phyloP scores from a whole-genome alignment of 2,797 vertebrate genomes.

The Mormyrus hasselquistii region DNA sequence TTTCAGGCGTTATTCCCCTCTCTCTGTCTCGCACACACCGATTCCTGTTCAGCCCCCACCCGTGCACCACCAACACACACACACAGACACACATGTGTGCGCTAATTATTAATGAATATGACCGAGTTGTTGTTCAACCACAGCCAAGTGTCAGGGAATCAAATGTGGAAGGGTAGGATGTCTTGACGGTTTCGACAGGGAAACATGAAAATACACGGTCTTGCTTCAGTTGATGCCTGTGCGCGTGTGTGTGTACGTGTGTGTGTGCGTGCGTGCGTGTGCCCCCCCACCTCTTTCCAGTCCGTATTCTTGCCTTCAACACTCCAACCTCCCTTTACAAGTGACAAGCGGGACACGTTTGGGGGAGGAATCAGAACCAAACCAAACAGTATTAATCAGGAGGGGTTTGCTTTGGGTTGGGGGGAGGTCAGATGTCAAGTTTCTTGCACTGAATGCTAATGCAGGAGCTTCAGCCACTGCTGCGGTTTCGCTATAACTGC shows the following conservation, averaged over 20 bases:
- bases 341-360: slow-evolving; percentile 57
- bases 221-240: slow-evolving; percentile 65
- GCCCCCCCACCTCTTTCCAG: slow-evolving; percentile 30
- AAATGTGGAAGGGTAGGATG: slow-evolving; percentile 62
- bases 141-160: slow-evolving; percentile 63
- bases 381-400: slow-evolving; percentile 57
- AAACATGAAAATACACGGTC: slow-evolving; percentile 71
- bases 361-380: slow-evolving; percentile 61
- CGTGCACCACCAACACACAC: background rate
- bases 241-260: background rate
- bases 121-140: slow-evolving; percentile 68
- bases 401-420: slow-evolving; percentile 23
- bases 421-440: slow-evolving; percentile 44
- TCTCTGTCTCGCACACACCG: background rate
- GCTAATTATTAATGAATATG: slow-evolving; percentile 71
- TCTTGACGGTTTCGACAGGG: slow-evolving; percentile 73
- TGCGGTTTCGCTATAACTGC: background rate
- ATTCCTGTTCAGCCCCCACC: background rate
- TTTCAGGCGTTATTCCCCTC: slow-evolving; percentile 33
- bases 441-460: slow-evolving; percentile 41
- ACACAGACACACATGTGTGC: slow-evolving; percentile 28
- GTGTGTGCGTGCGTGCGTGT: slow-evolving; percentile 1
- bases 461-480: slow-evolving; percentile 27
- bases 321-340: slow-evolving; percentile 54
- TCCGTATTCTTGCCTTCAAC: slow-evolving; percentile 8